These are phyloP conservation scores for Kradibia gibbosae DNA, from an alignment of 1,140 invertebrate species.

Conservation along the genomic window DNA sequence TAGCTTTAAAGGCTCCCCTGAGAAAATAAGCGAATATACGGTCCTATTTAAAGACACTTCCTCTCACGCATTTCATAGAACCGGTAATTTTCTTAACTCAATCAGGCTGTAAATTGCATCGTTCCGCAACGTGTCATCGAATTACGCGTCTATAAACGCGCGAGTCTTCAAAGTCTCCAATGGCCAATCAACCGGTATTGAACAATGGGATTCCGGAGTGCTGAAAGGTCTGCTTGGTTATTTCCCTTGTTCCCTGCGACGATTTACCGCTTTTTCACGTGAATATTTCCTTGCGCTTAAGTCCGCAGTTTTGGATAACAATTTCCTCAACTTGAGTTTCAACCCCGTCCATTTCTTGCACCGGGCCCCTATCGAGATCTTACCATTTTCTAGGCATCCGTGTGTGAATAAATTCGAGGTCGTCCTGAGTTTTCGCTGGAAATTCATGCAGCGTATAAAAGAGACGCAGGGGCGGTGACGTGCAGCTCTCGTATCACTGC, in stretches of 20 bases:
- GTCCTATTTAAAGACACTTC: too few relatives aligned
- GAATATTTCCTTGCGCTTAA: background rate
- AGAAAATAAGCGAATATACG: too few relatives aligned
- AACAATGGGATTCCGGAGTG: background rate
- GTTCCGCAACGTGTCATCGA: conserved; percentile 35
- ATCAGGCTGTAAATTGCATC: conserved; percentile 44
- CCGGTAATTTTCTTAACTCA: too few relatives aligned
- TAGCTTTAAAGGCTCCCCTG: too few relatives aligned
- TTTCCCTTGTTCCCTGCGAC: background rate
- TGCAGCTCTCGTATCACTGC: background rate
- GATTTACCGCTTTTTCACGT: background rate
- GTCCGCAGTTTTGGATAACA: background rate
- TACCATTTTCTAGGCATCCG: background rate
- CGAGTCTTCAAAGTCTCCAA: background rate
- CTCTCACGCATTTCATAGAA: too few relatives aligned
- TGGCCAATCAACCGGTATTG: background rate
- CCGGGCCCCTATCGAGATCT: background rate
- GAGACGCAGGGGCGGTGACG: conserved; percentile 3
- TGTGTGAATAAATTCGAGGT: conserved; percentile 57
- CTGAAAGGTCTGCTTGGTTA: background rate
- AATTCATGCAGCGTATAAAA: conserved; percentile 24
- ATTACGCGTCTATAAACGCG: background rate
- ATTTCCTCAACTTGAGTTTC: background rate
- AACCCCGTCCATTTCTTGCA: background rate
- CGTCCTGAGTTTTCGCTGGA: conserved; percentile 6